Evolutionary conservation across 2,797 vertebrate genomes (phyloP), one percentile per base, ranked within the genome.

Genomic region (Sorex maritimensis): DNA sequence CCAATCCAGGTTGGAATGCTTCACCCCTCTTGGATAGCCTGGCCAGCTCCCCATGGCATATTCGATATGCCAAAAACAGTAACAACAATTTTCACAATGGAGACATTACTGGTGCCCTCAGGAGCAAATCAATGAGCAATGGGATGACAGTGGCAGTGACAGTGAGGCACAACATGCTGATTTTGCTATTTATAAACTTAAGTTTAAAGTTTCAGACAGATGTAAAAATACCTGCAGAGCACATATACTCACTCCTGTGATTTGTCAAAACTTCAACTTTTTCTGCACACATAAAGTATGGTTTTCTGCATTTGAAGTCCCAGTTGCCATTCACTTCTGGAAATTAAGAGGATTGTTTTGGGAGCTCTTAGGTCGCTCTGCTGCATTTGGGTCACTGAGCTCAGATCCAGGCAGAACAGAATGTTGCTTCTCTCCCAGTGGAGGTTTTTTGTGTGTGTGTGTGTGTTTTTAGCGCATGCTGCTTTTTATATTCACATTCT

Each of bases 371-470:
- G 89, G 89, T 94, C 75, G 92, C 9, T 80, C 52, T 90, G 30
- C 46, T 34, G 69, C 91, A 88, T 94, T 81, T 96, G 92, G 92
- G 88, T 96, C 95, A 95, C 80, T 81, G 91, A 96, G 65, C 68
- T 90, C 65, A 46, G 82, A 93, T 75, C 41, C 55, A 84, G 69
- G 88, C 38, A 92, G 93, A 95, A 90, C 69, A 94, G 75, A 82
- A 90, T 90, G 83, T 30, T 88, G 73, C 30, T 93, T 21, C 63
- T 95, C 72, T 93, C 93, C 88, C 94, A 74, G 0, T 7, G 63
- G 90, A 58, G 41, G 41, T 44, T 44, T 44, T 52, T 91, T 34
- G 34, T 34, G 34, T 34, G 34, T 34, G 34, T 34, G 34, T 34
- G 2, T 34, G 75, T 46, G 79, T 93, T 96, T 92, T 94, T 73